Percentiles rank a stretch among this genome's conserved stretches.
Evolutionary conservation across 2,113 vertebrate species (phyloP).

Genomic region (Chrysochloris asiatica): DNA sequence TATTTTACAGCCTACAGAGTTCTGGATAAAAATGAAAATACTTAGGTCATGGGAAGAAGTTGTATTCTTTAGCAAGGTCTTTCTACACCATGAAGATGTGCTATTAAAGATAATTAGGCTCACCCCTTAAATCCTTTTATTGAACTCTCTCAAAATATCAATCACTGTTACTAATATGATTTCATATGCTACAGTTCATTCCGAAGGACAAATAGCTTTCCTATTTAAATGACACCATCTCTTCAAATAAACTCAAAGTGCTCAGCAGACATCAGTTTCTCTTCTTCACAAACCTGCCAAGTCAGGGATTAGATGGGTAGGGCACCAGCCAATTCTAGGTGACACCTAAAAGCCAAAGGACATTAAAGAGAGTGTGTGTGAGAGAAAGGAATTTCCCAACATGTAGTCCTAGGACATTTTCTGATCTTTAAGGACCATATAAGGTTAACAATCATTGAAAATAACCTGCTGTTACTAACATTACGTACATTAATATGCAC

Average conservation of each 20-base stretch:
- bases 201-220: conserved; percentile 5
- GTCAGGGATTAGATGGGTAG: neutral
- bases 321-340: neutral
- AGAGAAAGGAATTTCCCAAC: neutral
- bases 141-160: conserved; percentile 41
- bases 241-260: conserved; percentile 42
- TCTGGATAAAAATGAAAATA: conserved; percentile 67
- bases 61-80: conserved; percentile 54
- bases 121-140: conserved; percentile 19
- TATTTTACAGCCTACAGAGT: conserved; percentile 73
- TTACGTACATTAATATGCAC: conserved; percentile 51
- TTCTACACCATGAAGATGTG: conserved; percentile 40
- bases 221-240: conserved; percentile 24
- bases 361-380: neutral
- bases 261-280: neutral
- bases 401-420: neutral
- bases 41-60: conserved; percentile 41
- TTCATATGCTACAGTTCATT: conserved; percentile 37
- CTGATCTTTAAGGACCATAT: conserved; percentile 8
- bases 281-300: conserved; percentile 25
- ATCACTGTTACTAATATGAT: conserved; percentile 53
- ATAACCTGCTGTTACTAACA: neutral
- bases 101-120: conserved; percentile 49
- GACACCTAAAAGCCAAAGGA: neutral
- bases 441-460: neutral